phyloP scores from a whole-genome alignment of 2,113 vertebrate species.

The Pantherophis guttatus region DNA sequence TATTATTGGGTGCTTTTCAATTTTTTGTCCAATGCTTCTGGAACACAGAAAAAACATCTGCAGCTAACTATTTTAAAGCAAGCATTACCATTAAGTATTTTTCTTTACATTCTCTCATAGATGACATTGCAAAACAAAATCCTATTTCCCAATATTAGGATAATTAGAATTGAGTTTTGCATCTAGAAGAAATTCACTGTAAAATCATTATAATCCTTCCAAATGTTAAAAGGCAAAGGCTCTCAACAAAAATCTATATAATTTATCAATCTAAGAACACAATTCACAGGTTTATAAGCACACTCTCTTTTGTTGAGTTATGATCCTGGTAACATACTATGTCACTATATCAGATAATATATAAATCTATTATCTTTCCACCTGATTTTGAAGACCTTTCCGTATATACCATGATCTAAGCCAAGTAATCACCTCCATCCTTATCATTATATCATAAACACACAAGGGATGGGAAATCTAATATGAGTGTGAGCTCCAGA shows the following conservation, averaged over 20 bases:
- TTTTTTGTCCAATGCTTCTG: neutral
- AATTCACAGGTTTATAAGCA: neutral
- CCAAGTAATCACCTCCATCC: neutral
- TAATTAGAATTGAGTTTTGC: neutral
- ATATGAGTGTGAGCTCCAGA: neutral
- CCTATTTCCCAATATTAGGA: neutral
- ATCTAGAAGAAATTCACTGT: neutral
- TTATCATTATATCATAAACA: neutral
- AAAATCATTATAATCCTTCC: neutral
- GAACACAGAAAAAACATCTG: neutral
- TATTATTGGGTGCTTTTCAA: neutral
- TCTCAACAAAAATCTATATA: neutral
- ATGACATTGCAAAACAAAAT: constrained; percentile 1
- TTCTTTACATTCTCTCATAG: neutral
- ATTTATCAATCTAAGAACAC: neutral
- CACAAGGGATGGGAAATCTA: neutral
- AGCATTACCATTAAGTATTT: neutral
- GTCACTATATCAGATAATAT: neutral
- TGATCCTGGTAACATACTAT: neutral
- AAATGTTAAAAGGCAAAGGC: neutral
- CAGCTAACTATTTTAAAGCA: neutral
- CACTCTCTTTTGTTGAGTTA: fast-evolving
- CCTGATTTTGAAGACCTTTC: neutral
- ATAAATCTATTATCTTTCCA: neutral
- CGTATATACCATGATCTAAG: neutral